Base-by-base conservation (phyloP, 2,113 vertebrate species). In the Notechis scutatus region DNA sequence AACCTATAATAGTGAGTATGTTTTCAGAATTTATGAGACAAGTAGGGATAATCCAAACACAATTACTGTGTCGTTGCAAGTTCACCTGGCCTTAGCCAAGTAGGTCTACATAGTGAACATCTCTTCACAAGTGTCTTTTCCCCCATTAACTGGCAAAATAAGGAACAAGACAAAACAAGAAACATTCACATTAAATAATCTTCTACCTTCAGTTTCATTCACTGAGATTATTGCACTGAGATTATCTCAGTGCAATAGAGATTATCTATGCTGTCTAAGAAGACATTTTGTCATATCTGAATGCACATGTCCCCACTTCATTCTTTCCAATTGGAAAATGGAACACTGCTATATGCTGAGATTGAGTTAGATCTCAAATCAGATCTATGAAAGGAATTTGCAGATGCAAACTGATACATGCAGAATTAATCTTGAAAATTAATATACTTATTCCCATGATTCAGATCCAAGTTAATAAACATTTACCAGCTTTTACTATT, bases 351-450 rank as follows among this genome's bases (percentile, higher is more conserved):
- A 69, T n/a, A n/a, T 69, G 29, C 29, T 69, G 64, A 69, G 64
- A n/a, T 34, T n/a, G 24, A 69, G 45, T 8, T n/a, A 29, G 15
- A 4, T 5, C 45, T 21, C 39, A 91, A 50, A 87, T 39, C 39
- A 21, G 61, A 69, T n/a, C 61, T 56, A 47, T 34, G 45, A 56
- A 89, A 39, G 1, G 14, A 29, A 56, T 88, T 85, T 39, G 92
- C 52, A 89, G 18, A 89, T 26, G 29, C 12, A 69, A 14, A 24
- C 2, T 55, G 24, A 5, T 34, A 3, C 23, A 81, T 54, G 52
- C 0, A 54, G 1, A 0, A 15, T 5, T 29, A 0, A 0, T 1
- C 14, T 4, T n/a, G 56, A 59, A 59, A 57, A 0, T 55, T 12
- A 52, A 8, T 10, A 86, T 50, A 69, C 61, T 69, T 2, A 88